These are phyloP conservation scores for Palythoa heliodiscus DNA, from an alignment of 92 coral and sea anemone species.

Conservation along the genomic window DNA sequence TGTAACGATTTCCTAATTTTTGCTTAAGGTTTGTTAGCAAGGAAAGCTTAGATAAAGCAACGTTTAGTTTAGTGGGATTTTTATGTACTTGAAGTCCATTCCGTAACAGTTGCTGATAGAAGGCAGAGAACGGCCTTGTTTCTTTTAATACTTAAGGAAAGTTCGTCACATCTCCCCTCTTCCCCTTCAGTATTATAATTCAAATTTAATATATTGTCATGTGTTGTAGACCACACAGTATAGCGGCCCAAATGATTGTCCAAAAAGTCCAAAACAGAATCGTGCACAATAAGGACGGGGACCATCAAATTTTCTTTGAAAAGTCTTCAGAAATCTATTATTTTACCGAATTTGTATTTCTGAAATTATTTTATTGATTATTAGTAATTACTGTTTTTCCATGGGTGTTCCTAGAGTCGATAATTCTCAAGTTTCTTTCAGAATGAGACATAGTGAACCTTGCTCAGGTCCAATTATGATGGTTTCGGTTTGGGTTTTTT, in stretches of 20 bases:
- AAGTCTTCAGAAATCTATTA: too few relatives aligned
- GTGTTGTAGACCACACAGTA: not conserved
- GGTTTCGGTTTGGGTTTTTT: too few relatives aligned
- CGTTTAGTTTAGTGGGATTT: not conserved
- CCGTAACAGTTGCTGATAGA: not conserved
- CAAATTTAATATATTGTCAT: not conserved
- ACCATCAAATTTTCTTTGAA: too few relatives aligned
- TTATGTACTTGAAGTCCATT: not conserved
- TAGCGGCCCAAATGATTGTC: not conserved
- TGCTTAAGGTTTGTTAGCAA: not conserved
- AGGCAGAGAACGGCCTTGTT: constrained; percentile 23
- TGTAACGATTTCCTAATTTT: not conserved
- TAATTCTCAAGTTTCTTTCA: too few relatives aligned
- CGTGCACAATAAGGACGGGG: not conserved
- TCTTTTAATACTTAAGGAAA: not conserved
- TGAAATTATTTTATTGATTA: too few relatives aligned
- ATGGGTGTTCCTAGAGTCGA: too few relatives aligned
- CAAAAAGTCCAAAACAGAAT: not conserved
- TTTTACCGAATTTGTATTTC: too few relatives aligned
- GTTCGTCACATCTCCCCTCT: not conserved
- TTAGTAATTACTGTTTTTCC: too few relatives aligned
- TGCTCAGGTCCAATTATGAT: too few relatives aligned
- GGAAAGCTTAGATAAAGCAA: not conserved
- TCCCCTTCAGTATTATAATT: not conserved
- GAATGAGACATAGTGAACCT: too few relatives aligned